These are phyloP conservation scores for Mesoclemmys tuberculata DNA, from an alignment of 2,113 vertebrate species.

Conservation along the genomic window DNA sequence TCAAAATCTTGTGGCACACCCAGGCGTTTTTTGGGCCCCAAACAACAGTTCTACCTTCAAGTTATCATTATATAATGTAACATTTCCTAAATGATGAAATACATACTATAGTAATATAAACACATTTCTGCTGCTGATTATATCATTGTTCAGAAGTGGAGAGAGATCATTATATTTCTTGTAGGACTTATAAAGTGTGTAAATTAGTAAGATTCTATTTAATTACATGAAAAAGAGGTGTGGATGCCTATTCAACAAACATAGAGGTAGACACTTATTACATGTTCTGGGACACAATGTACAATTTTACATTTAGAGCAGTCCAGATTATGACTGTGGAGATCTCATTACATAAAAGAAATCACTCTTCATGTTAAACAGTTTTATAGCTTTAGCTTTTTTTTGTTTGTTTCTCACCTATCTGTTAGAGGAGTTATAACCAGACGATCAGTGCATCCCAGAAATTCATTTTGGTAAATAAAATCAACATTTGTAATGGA, in stretches of 20 bases:
- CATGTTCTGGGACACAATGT: background rate
- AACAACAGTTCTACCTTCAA: background rate
- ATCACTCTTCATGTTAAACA: background rate
- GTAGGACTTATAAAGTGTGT: background rate
- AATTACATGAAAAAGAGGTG: background rate
- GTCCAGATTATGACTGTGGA: background rate
- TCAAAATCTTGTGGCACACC: background rate
- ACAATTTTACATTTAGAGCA: background rate
- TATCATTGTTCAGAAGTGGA: background rate
- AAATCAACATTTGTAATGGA: constrained; percentile 93
- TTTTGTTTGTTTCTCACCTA: constrained; percentile 76
- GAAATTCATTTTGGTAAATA: constrained; percentile 92
- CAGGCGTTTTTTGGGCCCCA: background rate
- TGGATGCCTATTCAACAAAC: background rate
- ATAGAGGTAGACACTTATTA: background rate
- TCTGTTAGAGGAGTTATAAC: constrained; percentile 94
- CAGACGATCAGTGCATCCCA: constrained; percentile 92
- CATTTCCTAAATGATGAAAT: background rate
- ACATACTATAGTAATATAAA: background rate
- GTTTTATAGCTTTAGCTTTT: background rate
- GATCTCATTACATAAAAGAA: background rate
- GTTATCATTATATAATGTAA: background rate
- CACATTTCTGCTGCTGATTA: background rate
- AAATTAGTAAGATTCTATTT: background rate
- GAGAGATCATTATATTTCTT: background rate